These are phyloP conservation scores for Linnaemya vulpina DNA, from an alignment of 2,888 invertebrate species.

Conservation along the genomic window DNA sequence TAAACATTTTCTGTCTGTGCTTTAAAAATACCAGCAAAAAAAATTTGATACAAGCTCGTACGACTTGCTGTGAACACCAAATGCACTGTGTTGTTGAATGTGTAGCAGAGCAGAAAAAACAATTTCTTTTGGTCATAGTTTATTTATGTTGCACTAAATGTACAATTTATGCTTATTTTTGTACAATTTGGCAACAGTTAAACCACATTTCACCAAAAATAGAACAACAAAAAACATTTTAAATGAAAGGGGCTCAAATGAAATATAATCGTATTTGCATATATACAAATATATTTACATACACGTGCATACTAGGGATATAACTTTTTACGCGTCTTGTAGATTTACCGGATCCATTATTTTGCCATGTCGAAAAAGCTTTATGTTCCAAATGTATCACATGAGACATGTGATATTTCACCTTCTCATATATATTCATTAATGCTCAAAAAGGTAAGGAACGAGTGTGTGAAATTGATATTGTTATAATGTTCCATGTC, in stretches of 20 bases:
- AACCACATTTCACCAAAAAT: constrained; percentile 60
- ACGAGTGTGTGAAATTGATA: too few species aligned
- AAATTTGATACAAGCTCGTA: constrained; percentile 18
- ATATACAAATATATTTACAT: not conserved
- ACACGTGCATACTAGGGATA: not conserved
- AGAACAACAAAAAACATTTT: constrained; percentile 31
- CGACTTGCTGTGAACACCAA: not conserved
- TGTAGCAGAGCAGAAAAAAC: constrained; percentile 3
- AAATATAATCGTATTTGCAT: too few species aligned
- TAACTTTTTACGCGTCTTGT: too few species aligned
- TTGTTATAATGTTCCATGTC: too few species aligned
- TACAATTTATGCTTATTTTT: constrained; percentile 70
- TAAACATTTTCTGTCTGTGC: constrained; percentile 53
- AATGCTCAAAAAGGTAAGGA: too few species aligned
- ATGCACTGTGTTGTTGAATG: constrained; percentile 13
- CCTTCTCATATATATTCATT: too few species aligned
- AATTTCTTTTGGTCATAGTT: constrained; percentile 54
- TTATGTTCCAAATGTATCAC: too few species aligned
- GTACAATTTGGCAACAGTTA: constrained; percentile 71
- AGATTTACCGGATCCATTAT: too few species aligned
- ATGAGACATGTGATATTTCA: too few species aligned
- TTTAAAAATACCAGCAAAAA: constrained; percentile 21
- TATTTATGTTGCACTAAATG: constrained; percentile 69
- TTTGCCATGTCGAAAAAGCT: too few species aligned
- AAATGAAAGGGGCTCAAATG: constrained; percentile 45